Percentiles rank a stretch among this genome's conserved stretches.
Conservation (phyloP, 2,888 invertebrate genomes). For the Macaria notata region DNA sequence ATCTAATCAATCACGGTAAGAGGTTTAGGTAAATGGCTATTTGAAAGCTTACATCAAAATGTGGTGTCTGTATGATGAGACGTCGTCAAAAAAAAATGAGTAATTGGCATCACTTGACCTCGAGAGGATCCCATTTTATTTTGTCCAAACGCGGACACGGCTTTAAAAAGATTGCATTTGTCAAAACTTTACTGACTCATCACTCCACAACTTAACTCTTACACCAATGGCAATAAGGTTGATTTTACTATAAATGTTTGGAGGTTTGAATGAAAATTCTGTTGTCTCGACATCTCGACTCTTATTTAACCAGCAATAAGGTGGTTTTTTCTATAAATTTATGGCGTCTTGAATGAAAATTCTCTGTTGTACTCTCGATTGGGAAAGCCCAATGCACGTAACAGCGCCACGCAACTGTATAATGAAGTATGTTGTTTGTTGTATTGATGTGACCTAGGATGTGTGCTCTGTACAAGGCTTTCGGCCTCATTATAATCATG, state of each 20-base stretch:
- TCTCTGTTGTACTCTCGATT: conserved; percentile 28
- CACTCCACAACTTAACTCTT: too few relatives aligned
- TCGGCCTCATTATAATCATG: conserved; percentile 1
- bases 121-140: conserved; percentile 22
- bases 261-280: too few relatives aligned
- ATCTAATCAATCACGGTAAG: too few relatives aligned
- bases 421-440: not conserved
- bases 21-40: too few relatives aligned
- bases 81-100: conserved; percentile 28
- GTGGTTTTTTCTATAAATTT: too few relatives aligned
- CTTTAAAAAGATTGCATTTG: conserved; percentile 3
- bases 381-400: conserved; percentile 18
- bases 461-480: conserved; percentile 7
- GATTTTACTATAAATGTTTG: too few relatives aligned
- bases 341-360: too few relatives aligned
- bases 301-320: too few relatives aligned
- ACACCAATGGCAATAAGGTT: too few relatives aligned
- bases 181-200: too few relatives aligned
- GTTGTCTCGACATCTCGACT: too few relatives aligned
- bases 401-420: not conserved
- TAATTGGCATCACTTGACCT: conserved; percentile 33
- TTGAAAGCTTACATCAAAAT: too few relatives aligned
- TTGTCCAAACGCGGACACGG: conserved; percentile 23
- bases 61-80: not conserved
- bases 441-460: conserved; percentile 3